Evolutionary conservation across 2,888 invertebrate genomes (phyloP), one percentile per base, ranked within the genome.

Genomic region (Protodeltote pygarga): DNA sequence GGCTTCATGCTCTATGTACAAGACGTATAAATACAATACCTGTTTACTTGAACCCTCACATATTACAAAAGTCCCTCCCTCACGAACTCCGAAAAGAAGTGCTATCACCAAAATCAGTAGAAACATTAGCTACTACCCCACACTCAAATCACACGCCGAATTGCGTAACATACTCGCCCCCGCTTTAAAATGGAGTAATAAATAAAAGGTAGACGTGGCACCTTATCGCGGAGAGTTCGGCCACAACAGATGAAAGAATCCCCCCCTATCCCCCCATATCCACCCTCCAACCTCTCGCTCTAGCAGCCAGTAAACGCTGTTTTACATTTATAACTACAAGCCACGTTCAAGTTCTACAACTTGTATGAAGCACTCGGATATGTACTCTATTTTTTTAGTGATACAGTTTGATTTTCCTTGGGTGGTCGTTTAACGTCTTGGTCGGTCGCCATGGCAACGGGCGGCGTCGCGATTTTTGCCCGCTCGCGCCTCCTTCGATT

Each of bases 261-360:
- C 82, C 75, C 73, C 79, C 79, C 70, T 42, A 51, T 41, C 37
- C 52, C 32, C 73, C 67, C 64, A 47, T 40, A 15, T 58, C 28
- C 44, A 50, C 63, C 63, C 65, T 61, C 71, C 60, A 44, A 52
- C 15, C 67, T 47, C 69, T 68, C 59, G 76, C 79, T 73, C 81
- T 54, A 66, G 79, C 78, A 70, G 63, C 77, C 79, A 71, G 77
- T 83, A 87, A 87, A 81, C 81, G 73, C 69, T 86, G 91, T 90
- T 91, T 91, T 91, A 92, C 92, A 92, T 92, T 92, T 92, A 92
- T 91, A 89, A 89, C 83, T 89, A 89, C 92, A 89, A 83, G 82
- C 81, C 75, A 69, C 77, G 68, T 67, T 66, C 69, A 66, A 58
- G 49, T 51, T 49, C 35, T 47, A 54, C 49, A 42, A 39, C 49